Evolutionary conservation across 1,140 invertebrate species (phyloP), one percentile per base, ranked within the genome.

Genomic region (Coptotermes formosanus): DNA sequence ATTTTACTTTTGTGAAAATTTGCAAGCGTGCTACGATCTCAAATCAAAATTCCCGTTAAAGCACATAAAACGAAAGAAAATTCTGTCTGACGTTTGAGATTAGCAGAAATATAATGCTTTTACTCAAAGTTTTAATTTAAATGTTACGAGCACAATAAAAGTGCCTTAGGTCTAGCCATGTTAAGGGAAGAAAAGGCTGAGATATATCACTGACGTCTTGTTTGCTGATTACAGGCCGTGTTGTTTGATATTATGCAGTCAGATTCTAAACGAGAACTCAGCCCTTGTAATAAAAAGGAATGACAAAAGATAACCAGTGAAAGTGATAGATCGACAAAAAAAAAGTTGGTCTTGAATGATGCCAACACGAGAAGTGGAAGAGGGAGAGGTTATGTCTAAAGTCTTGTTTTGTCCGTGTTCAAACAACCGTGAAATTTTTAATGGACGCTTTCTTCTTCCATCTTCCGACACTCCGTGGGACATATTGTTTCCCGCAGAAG

Each of bases 351-450:
- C 14, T 64, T 64, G 59, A 64, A 64, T 64, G 59, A 23, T 16
- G 59, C 21, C 7, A 64, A 3, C 7, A 19, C 7, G 7, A n/a
- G 25, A 64, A 64, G 21, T 64, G 59, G 59, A 8, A 64, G 59
- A 19, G 59, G 8, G 59, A 21, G 59, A 64, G 59, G 12, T 6
- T 6, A 3, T 64, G 19, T 64, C 21, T 64, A 64, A 64, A 64
- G 59, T 64, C 12, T 19, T 64, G 59, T 64, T 64, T 64, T 64
- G 59, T 64, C 59, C 59, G 21, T 64, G 59, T 64, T 64, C 59
- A 64, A 64, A 64, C 59, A 64, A 64, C 21, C 59, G 59, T 64
- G 59, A 64, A 64, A 64, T 64, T 64, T 64, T 64, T 64, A 64
- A 64, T 64, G 59, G 59, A 64, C 11, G 59, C 25, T 64, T 21